These are phyloP conservation scores for Dolichopus griseipennis DNA, from an alignment of 2,888 invertebrate genomes.

Conservation along the genomic window DNA sequence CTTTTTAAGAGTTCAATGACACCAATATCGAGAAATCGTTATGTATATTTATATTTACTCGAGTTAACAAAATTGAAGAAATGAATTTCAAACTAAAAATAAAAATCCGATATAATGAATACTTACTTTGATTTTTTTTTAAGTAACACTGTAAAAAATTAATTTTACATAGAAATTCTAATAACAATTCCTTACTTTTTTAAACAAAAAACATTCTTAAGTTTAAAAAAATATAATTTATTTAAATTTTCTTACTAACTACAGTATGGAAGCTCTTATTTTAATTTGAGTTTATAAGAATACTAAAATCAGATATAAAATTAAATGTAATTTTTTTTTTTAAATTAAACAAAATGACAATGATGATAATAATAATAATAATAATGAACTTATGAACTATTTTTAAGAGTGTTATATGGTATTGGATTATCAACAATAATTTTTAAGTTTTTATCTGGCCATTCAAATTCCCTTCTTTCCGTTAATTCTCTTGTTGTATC, in stretches of 20 bases:
- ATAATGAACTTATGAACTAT: neutral
- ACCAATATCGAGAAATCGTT: no score
- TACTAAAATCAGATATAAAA: neutral
- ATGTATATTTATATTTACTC: no score
- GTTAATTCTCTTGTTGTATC: slow-evolving; percentile 28
- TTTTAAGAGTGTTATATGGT: neutral
- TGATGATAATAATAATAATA: no score
- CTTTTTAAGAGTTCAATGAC: no score
- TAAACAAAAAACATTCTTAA: no score
- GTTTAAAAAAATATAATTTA: neutral
- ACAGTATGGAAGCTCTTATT: neutral
- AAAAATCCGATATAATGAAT: no score
- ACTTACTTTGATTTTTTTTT: no score
- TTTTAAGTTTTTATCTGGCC: slow-evolving; percentile 39
- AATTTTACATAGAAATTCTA: no score
- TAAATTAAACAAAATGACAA: neutral
- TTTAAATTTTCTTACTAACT: neutral
- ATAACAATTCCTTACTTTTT: no score
- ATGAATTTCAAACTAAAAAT: no score
- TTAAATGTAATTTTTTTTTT: neutral
- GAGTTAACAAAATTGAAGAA: no score
- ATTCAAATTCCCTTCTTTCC: slow-evolving; percentile 36
- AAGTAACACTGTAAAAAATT: no score
- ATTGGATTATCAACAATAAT: slow-evolving; percentile 33
- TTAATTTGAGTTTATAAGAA: neutral